Percentiles rank a stretch among this genome's conserved stretches.
These are phyloP conservation scores for Chalcis sispes DNA, from an alignment of 2,888 invertebrate species.

Conservation along the genomic window DNA sequence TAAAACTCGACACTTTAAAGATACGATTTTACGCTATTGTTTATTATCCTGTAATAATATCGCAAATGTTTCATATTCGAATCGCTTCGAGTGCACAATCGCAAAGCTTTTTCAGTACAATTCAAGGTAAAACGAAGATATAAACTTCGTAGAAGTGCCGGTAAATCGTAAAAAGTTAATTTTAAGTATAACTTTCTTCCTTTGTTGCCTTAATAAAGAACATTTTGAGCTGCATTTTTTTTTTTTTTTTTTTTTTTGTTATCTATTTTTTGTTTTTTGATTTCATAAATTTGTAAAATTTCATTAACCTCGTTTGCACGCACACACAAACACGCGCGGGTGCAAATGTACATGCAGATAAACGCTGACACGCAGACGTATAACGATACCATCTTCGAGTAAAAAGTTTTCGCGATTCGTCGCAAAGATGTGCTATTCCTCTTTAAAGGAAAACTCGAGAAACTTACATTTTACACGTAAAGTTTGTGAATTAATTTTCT, in stretches of 20 bases:
- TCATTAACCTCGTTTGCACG: conserved; percentile 2
- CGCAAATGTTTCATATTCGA: not conserved
- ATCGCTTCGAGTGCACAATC: not conserved
- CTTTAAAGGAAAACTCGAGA: conserved; percentile 11
- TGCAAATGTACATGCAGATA: too few relatives aligned
- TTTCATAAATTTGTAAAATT: conserved; percentile 28
- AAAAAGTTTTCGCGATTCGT: conserved; percentile 35
- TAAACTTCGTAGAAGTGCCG: conserved; percentile 14
- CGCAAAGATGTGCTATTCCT: conserved; percentile 17
- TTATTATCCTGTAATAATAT: too few relatives aligned
- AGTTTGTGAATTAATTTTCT: conserved; percentile 26
- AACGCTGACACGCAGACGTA: too few relatives aligned
- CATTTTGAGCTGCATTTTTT: conserved; percentile 18
- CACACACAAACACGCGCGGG: not conserved
- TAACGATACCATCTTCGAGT: conserved; percentile 14
- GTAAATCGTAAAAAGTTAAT: conserved; percentile 38
- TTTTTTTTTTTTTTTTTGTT: not conserved
- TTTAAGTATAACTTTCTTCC: conserved; percentile 23
- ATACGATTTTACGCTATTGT: too few relatives aligned
- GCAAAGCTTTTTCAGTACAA: conserved; percentile 11
- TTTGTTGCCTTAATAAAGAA: conserved; percentile 26
- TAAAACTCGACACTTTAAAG: too few relatives aligned
- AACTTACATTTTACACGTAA: conserved; percentile 9
- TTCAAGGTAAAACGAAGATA: conserved; percentile 23
- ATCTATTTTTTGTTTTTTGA: conserved; percentile 24